Evolutionary conservation across 2,888 invertebrate species (phyloP), one percentile per base, ranked within the genome.

Genomic region (Scrobipalpa atriplicella): DNA sequence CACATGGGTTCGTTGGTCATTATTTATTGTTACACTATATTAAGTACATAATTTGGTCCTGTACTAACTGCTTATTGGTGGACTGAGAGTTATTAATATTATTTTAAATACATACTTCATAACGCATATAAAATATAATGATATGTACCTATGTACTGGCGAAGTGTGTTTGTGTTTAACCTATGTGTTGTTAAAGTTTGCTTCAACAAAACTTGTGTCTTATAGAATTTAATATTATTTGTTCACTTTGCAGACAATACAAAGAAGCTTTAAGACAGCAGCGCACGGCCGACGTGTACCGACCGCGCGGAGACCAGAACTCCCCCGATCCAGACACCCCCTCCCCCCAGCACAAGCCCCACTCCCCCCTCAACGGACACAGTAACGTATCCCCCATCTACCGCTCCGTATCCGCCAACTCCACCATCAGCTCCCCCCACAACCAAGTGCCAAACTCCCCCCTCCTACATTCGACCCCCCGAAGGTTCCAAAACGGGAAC

Each of bases 201-300:
- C 61, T 61, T 61, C 2, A 8, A 0, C 16, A 61, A 38, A 38
- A 36, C 29, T 1, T 21, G 16, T 36, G 52, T 10, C 18, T 38
- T 29, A 3, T 2, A 21, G 6, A 47, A 29, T 29, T 29, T 47
- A 21, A 62, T 21, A 7, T 10, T n/a, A 29, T 10, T 29, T 62
- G 18, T 52, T 18, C n/a, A 66, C 19, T 69, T 93, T 92, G 7
- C 90, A 95, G 97, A 89, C 97, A 97, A 93, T 97, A 97, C 92
- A 97, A 97, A 93, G 97, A 97, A 94, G 97, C 97, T 68, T 87
- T 97, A 82, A 95, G 96, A 86, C 96, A 96, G 78, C 97, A 97
- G 86, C 94, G 97, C 75, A 96, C 95, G 71, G 96, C 96, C 87
- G 97, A 97, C 83, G 94, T 97, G 68, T 97, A 97, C 86, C 93